phyloP scores from a whole-genome alignment of 2,888 invertebrate species.

The Drosophila bunnanda region DNA sequence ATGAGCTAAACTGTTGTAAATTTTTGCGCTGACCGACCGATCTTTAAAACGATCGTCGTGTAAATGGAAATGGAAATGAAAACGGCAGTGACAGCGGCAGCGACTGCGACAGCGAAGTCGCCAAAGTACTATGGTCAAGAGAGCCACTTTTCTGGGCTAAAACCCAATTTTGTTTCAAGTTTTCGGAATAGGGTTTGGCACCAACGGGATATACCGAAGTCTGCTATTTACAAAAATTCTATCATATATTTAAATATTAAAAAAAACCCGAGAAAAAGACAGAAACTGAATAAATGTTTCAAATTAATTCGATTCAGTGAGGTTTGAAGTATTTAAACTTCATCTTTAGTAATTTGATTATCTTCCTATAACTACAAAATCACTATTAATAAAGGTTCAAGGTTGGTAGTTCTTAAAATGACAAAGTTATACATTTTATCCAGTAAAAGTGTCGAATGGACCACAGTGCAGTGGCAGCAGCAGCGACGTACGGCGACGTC shows the following conservation, averaged over 20 bases:
- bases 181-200: not conserved
- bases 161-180: not conserved
- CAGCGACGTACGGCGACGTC: slow-evolving; percentile 21
- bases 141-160: not conserved
- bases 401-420: not conserved
- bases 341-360: not conserved
- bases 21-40: slow-evolving; percentile 75
- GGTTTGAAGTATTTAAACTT: not conserved
- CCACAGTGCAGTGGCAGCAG: slow-evolving; percentile 15
- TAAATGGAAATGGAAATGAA: slow-evolving; percentile 69
- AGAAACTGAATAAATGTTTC: not conserved
- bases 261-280: no score
- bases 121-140: slow-evolving; percentile 7
- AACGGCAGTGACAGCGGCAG: slow-evolving; percentile 52
- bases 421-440: not conserved
- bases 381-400: not conserved
- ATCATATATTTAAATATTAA: no score
- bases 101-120: slow-evolving; percentile 31
- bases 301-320: not conserved
- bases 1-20: slow-evolving; percentile 58
- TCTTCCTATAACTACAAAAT: not conserved
- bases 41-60: slow-evolving; percentile 75
- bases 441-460: not conserved
- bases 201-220: not conserved
- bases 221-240: no score